Percentiles rank a stretch among this genome's conserved stretches.
Conservation (phyloP, 2,113 vertebrate species). For the Takifugu bimaculatus region DNA sequence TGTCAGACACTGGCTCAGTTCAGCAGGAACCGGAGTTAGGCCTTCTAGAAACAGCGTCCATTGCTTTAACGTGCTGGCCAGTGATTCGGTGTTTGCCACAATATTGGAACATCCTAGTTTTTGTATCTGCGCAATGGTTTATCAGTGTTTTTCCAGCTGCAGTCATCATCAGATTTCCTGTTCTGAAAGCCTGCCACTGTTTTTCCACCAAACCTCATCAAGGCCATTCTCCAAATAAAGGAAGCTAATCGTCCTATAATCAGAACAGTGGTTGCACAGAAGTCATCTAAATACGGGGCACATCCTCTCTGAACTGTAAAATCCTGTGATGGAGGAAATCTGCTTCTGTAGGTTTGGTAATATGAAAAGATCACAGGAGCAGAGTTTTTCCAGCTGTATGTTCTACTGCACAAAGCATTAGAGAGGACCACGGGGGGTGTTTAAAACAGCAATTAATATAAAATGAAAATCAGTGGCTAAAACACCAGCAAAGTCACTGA, state of each 20-base stretch:
- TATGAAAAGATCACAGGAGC: constrained; percentile 66
- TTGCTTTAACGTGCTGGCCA: neutral
- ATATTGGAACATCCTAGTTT: neutral
- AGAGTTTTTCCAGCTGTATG: constrained; percentile 74
- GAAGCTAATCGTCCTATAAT: constrained; percentile 26
- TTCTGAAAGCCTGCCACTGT: constrained; percentile 8
- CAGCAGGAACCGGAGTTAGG: constrained; percentile 85
- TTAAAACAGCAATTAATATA: neutral
- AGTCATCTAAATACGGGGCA: constrained; percentile 24
- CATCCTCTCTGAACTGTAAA: constrained; percentile 19
- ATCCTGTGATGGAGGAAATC: constrained; percentile 66
- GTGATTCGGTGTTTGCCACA: neutral
- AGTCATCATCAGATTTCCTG: constrained; percentile 7
- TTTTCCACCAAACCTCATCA: constrained; percentile 23
- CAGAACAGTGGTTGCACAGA: constrained; percentile 24
- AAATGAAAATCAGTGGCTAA: neutral
- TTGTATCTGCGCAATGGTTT: neutral
- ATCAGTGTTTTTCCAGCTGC: neutral
- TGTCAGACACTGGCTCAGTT: constrained; percentile 81
- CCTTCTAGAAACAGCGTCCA: constrained; percentile 65
- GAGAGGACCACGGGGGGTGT: constrained; percentile 2
- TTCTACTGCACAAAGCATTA: constrained; percentile 2
- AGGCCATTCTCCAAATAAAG: constrained; percentile 15
- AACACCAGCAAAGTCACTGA: no score
- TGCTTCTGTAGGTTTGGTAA: constrained; percentile 69